A percentile compares a stretch with the other conserved stretches of the same genome.
These are phyloP conservation scores for Labeo calbasu DNA, from an alignment of 2,797 vertebrate genomes.

Conservation along the genomic window DNA sequence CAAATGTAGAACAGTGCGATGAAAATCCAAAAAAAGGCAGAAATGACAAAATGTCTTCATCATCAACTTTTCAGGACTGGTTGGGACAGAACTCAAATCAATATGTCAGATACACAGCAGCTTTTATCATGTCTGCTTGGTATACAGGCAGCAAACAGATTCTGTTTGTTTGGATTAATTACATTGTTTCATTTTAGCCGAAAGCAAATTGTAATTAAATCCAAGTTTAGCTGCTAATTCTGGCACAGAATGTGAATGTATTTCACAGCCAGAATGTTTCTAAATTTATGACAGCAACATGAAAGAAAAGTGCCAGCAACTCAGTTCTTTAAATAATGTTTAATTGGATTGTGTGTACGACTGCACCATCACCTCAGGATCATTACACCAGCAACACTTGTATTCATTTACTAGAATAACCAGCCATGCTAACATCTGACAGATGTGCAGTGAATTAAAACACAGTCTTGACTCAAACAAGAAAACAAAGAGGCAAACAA, in stretches of 20 bases:
- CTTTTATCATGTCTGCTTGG: neutral
- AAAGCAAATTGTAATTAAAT: neutral
- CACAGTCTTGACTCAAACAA: slow-evolving; percentile 7
- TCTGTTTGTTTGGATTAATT: slow-evolving; percentile 4
- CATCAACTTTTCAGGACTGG: neutral
- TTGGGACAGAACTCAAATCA: neutral
- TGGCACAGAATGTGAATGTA: neutral
- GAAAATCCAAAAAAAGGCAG: neutral
- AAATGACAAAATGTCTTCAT: neutral
- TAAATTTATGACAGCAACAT: neutral
- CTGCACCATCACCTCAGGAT: neutral
- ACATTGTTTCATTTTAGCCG: neutral
- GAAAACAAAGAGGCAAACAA: slow-evolving; percentile 18
- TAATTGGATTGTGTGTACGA: neutral
- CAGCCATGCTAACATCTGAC: slow-evolving; percentile 16
- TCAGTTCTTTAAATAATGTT: slow-evolving; percentile 1
- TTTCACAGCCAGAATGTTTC: slow-evolving; percentile 8
- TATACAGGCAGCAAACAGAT: neutral
- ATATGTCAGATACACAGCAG: neutral
- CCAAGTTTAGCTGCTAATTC: slow-evolving; percentile 13
- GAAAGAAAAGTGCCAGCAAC: neutral
- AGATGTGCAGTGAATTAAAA: neutral
- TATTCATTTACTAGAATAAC: slow-evolving; percentile 21
- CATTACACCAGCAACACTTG: neutral
- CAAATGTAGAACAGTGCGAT: neutral